Base-by-base conservation (phyloP, 92 coral and sea anemone species). In the Epizoanthus fatuus region DNA sequence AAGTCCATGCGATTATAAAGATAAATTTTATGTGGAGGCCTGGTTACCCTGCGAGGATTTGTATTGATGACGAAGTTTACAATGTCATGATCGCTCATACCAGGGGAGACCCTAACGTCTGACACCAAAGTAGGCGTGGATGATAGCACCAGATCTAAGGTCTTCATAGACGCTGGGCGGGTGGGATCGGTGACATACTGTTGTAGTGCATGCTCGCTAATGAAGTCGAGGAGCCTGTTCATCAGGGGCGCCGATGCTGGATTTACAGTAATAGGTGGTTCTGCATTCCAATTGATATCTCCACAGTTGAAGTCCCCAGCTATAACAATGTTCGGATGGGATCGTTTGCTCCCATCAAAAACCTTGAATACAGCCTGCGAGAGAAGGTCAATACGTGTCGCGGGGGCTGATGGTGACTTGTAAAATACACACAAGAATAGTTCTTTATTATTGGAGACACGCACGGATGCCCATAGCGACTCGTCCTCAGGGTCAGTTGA, bases 11-110 rank as follows among this genome's bases (percentile, higher is more conserved):
- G 71, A 5, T 88, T 82, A 47, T 88, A 88, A 35, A 49, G 5
- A n/a, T 82, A 88, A 10, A 82, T 70, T 64, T 78, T 83, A 59
- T 89, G 85, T 2, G 85, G 88, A 70, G 84, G 84, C 58, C 82
- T 82, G 57, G 60, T 5, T 35, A 75, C 71, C 2, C 79, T 39
- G 7, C 44, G 32, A 13, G 91, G 87, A 64, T 88, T 88, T 32
- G 63, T 14, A 58, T 88, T 81, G 45, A 88, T 13, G 29, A 67
- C 88, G 58, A 83, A 83, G 79, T 16, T 39, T 16, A 84, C 88
- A 16, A 70, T 59, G n/a, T 65, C 79, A 69, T 89, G 88, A 71
- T 85, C 89, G 47, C 84, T 85, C 44, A 85, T 35, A 13, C 83
- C 89, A 74, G 89, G 45, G 39, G 42, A 22, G 25, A 22, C 25